Conservation (phyloP, 2,113 vertebrate species). For the Pedetes capensis region DNA sequence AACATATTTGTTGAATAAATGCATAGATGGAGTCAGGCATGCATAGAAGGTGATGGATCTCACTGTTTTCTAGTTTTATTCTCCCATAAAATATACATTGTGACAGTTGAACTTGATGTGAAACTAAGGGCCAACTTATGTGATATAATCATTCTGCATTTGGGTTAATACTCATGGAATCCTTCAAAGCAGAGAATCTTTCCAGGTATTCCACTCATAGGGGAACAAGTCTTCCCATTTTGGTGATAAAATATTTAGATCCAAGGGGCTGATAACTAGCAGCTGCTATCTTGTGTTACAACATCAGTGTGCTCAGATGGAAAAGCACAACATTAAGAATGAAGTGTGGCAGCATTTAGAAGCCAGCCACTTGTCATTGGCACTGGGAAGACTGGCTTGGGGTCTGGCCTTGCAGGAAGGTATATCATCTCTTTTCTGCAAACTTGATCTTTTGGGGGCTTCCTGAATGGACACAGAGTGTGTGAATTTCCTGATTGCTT, state of each 20-base stretch:
- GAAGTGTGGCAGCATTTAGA: neutral
- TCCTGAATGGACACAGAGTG: neutral
- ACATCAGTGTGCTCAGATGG: neutral
- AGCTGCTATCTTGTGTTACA: neutral
- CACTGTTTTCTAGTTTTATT: neutral
- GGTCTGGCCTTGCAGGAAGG: neutral
- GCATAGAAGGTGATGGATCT: neutral
- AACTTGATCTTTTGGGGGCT: neutral
- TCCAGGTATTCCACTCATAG: neutral
- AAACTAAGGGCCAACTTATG: neutral
- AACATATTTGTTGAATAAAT: neutral
- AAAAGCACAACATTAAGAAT: neutral
- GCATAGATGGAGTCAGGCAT: neutral
- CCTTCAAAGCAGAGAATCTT: slow-evolving; percentile 18
- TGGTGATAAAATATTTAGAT: neutral
- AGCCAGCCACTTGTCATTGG: neutral
- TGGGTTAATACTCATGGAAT: neutral
- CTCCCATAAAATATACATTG: neutral
- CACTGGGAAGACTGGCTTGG: neutral
- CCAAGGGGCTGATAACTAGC: neutral
- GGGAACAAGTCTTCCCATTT: neutral
- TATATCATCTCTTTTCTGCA: neutral
- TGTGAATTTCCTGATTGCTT: neutral
- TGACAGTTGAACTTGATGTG: neutral
- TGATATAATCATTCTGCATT: neutral